Conservation (phyloP, 2,113 vertebrate genomes). For the Sus scrofa region T2T-Sscrofa CM000812.6:251323501-251324000, state of each 20-base stretch:
- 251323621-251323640: neutral
- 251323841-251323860: neutral
- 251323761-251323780: neutral
- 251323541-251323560: neutral
- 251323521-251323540: neutral
- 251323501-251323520: neutral
- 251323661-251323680: neutral
- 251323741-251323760: slow-evolving; percentile 55
- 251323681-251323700: slow-evolving; percentile 51
- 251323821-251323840: neutral
- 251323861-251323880: neutral
- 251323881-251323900: neutral
- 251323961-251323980: neutral
- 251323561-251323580: neutral
- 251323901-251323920: neutral
- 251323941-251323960: too few relatives aligned
- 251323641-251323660: neutral
- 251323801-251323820: neutral
- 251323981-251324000: neutral
- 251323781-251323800: neutral
- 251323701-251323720: slow-evolving; percentile 30
- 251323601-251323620: neutral
- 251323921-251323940: neutral
- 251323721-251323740: slow-evolving; percentile 16
- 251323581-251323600: neutral